A percentile compares a stretch with the other conserved stretches of the same genome.
phyloP scores from a whole-genome alignment of 2,888 invertebrate species.

The Melinaea marsaeus region DNA sequence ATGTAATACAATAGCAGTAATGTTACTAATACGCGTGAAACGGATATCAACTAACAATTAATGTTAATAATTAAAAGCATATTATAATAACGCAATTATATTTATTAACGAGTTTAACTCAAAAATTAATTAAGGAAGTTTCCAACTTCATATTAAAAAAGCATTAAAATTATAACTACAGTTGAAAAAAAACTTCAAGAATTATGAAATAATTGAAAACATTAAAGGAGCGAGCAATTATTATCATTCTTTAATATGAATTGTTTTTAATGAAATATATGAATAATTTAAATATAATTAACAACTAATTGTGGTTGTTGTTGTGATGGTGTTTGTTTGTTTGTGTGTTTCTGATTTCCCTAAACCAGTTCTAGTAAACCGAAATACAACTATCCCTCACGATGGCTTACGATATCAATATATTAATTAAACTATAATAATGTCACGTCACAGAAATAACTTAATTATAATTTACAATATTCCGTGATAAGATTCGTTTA shows the following conservation, averaged over 20 bases:
- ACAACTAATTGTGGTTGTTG: no score
- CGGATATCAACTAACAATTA: constrained; percentile 2
- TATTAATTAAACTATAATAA: background rate
- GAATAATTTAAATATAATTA: no score
- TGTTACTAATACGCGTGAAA: constrained; percentile 3
- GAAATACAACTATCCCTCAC: constrained; percentile 1
- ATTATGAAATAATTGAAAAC: no score
- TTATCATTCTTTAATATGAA: no score
- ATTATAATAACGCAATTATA: background rate
- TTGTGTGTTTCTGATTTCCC: no score
- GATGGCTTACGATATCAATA: background rate
- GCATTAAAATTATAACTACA: no score
- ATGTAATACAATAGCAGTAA: background rate
- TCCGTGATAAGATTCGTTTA: background rate
- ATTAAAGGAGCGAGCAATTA: no score
- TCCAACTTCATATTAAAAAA: background rate
- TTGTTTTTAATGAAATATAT: no score
- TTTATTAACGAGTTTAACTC: background rate
- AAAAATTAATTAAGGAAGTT: constrained; percentile 1
- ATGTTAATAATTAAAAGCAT: constrained; percentile 4
- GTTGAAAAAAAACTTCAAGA: no score
- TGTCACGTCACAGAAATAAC: background rate
- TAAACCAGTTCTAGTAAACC: no score
- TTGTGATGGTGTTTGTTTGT: no score
- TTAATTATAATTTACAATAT: background rate